These are phyloP conservation scores for Ophion ellenae DNA, from an alignment of 2,888 invertebrate genomes.

Conservation along the genomic window DNA sequence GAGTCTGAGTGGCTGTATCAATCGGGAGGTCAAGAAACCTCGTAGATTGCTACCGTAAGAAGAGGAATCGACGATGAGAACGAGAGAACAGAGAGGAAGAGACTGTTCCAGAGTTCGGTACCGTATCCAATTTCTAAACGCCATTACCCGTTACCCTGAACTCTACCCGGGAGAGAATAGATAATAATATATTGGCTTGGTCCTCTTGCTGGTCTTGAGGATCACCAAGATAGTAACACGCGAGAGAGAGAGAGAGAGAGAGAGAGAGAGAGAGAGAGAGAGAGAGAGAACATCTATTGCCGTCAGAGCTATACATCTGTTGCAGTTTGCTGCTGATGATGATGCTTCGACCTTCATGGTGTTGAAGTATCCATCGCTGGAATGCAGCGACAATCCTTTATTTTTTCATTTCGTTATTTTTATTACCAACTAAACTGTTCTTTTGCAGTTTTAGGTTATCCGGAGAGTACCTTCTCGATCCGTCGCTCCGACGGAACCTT, in stretches of 20 bases:
- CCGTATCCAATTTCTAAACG: slow-evolving; percentile 64
- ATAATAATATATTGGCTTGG: slow-evolving; percentile 61
- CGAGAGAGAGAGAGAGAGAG: slow-evolving; percentile 13
- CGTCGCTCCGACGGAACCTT: too few species aligned
- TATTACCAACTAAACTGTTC: slow-evolving; percentile 1
- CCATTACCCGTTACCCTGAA: slow-evolving; percentile 66
- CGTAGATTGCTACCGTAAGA: slow-evolving; percentile 50
- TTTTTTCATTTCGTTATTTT: slow-evolving; percentile 28
- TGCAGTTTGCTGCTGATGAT: slow-evolving; percentile 54
- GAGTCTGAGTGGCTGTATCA: neutral
- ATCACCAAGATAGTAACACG: slow-evolving; percentile 22
- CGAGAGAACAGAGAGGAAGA: slow-evolving; percentile 12
- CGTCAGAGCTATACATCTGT: slow-evolving; percentile 19
- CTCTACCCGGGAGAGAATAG: slow-evolving; percentile 50
- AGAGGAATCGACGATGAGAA: slow-evolving; percentile 28
- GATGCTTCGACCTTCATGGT: slow-evolving; percentile 57
- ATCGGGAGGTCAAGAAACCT: slow-evolving; percentile 36
- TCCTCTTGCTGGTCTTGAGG: slow-evolving; percentile 41
- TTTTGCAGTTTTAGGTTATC: neutral
- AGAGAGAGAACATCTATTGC: slow-evolving; percentile 34
- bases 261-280: too few species aligned
- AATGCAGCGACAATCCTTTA: neutral
- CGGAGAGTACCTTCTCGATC: too few species aligned
- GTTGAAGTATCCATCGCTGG: neutral
- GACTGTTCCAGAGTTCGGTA: slow-evolving; percentile 48